Evolutionary conservation across 2,888 invertebrate species (phyloP).

Genomic region (Netelia inedita): DNA sequence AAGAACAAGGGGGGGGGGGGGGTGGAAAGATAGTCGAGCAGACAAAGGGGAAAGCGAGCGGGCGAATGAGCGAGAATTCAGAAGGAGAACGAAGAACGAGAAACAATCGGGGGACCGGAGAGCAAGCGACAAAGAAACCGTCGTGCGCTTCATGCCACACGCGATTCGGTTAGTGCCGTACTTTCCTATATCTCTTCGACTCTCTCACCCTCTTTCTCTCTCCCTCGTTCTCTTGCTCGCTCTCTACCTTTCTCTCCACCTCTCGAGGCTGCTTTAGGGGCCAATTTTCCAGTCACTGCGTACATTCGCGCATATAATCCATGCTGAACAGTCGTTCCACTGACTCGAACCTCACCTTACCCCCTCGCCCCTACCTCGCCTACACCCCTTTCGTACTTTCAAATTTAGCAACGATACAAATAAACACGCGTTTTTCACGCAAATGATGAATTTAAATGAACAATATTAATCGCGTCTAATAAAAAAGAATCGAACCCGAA

Average conservation of each 20-base stretch:
- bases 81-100: constrained; percentile 15
- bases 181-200: constrained; percentile 24
- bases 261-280: constrained; percentile 55
- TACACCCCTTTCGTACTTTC: background rate
- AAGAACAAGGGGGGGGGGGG: background rate
- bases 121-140: constrained; percentile 11
- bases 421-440: too few relatives aligned
- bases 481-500: too few relatives aligned
- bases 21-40: constrained; percentile 7
- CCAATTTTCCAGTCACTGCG: constrained; percentile 72
- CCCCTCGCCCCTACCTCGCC: background rate
- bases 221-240: constrained; percentile 3
- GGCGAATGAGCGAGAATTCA: constrained; percentile 36
- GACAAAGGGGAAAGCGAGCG: constrained; percentile 7
- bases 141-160: constrained; percentile 39
- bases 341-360: constrained; percentile 15
- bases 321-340: background rate
- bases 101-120: background rate
- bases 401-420: too few relatives aligned
- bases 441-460: too few relatives aligned
- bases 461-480: too few relatives aligned
- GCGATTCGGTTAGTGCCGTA: constrained; percentile 49
- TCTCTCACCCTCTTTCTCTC: constrained; percentile 27
- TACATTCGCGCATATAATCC: constrained; percentile 68
- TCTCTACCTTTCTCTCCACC: constrained; percentile 5